phyloP scores from a whole-genome alignment of 2,113 vertebrate genomes.

The Chiloscyllium plagiosum region DNA sequence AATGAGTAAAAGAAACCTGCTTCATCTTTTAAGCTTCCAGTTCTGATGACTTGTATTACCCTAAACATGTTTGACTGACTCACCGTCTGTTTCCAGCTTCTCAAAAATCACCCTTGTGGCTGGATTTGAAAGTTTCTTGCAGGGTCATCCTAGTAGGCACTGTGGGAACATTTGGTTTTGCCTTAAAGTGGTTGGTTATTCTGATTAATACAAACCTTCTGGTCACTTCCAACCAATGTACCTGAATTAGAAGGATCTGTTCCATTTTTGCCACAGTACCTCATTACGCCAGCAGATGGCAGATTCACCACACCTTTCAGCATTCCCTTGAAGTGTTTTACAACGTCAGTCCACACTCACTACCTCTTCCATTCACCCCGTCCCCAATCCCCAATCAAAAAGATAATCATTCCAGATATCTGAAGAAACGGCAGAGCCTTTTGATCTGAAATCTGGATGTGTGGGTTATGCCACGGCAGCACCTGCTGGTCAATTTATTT shows the following conservation, averaged over 20 bases:
- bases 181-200: background rate
- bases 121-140: background rate
- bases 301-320: background rate
- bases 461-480: too few relatives aligned
- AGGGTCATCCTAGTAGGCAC: too few relatives aligned
- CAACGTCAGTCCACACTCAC: background rate
- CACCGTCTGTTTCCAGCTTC: background rate
- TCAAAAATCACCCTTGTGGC: background rate
- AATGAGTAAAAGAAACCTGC: background rate
- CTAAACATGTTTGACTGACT: background rate
- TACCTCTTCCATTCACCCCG: background rate
- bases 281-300: background rate
- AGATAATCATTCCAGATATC: too few relatives aligned
- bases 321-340: background rate
- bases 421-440: too few relatives aligned
- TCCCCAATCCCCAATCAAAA: too few relatives aligned
- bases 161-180: too few relatives aligned
- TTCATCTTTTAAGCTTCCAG: background rate
- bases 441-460: too few relatives aligned
- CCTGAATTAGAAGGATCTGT: background rate
- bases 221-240: background rate
- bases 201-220: too few relatives aligned
- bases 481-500: too few relatives aligned
- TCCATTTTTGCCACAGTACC: background rate
- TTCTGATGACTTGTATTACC: background rate